Percentiles rank a stretch among this genome's conserved stretches.
Conservation (phyloP, 2,888 invertebrate species). For the Trissonchulus sp. region DNA sequence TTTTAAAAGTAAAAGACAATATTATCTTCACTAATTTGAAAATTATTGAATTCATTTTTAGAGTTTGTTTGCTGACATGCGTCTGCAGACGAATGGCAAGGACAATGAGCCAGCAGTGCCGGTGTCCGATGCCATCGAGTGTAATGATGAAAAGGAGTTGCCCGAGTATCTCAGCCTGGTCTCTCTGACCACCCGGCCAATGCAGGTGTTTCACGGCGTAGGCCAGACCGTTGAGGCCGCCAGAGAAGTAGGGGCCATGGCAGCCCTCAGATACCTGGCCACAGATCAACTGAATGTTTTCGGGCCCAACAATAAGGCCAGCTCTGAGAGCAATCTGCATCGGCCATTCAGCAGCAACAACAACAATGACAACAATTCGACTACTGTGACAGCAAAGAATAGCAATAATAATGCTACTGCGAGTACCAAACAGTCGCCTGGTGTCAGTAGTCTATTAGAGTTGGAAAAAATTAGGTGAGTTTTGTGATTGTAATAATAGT, state of each 20-base stretch:
- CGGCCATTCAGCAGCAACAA: too few relatives aligned
- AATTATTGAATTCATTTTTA: neutral
- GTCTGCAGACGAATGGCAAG: neutral
- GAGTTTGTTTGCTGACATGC: neutral
- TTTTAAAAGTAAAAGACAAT: too few relatives aligned
- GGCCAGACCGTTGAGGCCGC: neutral
- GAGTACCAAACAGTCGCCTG: too few relatives aligned
- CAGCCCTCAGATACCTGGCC: neutral
- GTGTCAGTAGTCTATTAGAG: too few relatives aligned
- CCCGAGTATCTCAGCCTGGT: neutral
- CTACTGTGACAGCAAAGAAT: too few relatives aligned
- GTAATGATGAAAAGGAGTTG: too few relatives aligned
- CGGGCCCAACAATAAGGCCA: too few relatives aligned
- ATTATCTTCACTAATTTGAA: neutral
- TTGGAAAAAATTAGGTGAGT: too few relatives aligned
- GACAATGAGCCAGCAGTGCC: neutral
- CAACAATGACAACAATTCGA: too few relatives aligned
- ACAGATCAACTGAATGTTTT: neutral
- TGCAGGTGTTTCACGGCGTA: neutral
- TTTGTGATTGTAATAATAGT: too few relatives aligned
- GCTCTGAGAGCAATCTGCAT: too few relatives aligned
- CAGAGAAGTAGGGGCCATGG: neutral
- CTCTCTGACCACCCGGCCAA: neutral
- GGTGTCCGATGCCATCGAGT: neutral
- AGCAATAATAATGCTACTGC: too few relatives aligned